These are phyloP conservation scores for Cancer borealis DNA, from an alignment of 2,888 invertebrate genomes.

Conservation along the genomic window DNA sequence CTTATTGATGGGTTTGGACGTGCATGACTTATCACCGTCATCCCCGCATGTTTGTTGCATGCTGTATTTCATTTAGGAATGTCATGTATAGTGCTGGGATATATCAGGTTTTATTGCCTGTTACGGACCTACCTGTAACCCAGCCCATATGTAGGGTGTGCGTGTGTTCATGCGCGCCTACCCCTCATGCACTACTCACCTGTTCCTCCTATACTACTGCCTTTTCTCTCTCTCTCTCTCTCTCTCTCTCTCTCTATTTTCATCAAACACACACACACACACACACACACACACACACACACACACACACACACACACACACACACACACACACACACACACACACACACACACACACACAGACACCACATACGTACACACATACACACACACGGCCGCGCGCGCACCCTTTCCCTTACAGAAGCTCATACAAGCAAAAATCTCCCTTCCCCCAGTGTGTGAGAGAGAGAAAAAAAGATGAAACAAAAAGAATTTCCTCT, in stretches of 20 bases:
- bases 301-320: background rate
- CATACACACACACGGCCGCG: background rate
- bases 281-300: background rate
- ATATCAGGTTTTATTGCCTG: constrained; percentile 12
- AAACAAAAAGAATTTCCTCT: background rate
- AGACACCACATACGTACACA: background rate
- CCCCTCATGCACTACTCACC: background rate
- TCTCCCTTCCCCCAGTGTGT: background rate
- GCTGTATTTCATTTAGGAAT: constrained; percentile 1
- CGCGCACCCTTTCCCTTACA: background rate
- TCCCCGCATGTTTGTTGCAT: background rate
- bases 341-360: background rate
- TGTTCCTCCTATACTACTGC: background rate
- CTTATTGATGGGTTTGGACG: background rate
- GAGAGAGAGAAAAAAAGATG: background rate
- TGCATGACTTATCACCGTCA: background rate
- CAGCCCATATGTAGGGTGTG: too few species aligned
- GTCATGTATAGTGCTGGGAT: constrained; percentile 11
- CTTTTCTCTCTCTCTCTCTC: constrained; percentile 20
- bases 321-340: background rate
- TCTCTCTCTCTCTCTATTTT: background rate
- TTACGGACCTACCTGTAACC: background rate
- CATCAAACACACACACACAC: background rate
- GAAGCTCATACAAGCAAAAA: constrained; percentile 20
- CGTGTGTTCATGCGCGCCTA: background rate